A percentile compares a stretch with the other conserved stretches of the same genome.
Conservation (phyloP, 2,797 vertebrate genomes). For the Lacerta agilis region DNA sequence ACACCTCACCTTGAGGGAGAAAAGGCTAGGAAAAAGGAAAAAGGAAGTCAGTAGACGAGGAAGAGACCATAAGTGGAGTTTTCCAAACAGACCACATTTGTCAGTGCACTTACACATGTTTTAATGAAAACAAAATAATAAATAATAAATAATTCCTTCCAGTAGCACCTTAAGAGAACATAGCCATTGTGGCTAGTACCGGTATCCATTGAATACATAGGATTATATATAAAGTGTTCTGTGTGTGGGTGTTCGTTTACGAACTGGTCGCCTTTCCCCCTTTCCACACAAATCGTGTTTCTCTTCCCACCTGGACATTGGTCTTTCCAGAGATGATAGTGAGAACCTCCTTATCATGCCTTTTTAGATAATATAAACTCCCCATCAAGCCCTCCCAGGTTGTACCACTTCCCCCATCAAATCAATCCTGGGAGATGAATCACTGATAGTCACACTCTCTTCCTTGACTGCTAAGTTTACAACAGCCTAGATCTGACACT, state of each 20-base stretch:
- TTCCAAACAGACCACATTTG: background rate
- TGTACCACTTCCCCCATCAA: background rate
- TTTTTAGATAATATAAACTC: slow-evolving; percentile 21
- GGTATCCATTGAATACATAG: background rate
- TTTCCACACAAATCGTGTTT: slow-evolving; percentile 47
- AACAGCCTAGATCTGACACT: slow-evolving; percentile 33
- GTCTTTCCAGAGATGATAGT: slow-evolving; percentile 18
- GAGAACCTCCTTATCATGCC: slow-evolving; percentile 10
- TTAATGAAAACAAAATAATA: no score
- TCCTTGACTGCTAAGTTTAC: slow-evolving; percentile 1
- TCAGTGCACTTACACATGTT: background rate
- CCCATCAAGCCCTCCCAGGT: slow-evolving; percentile 11
- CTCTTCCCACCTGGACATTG: slow-evolving; percentile 46
- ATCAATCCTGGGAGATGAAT: slow-evolving; percentile 13
- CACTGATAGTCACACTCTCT: slow-evolving; percentile 9
- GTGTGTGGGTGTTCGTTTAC: no score
- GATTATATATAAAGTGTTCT: slow-evolving; percentile 34
- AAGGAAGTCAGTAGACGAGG: background rate
- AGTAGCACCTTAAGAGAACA: no score
- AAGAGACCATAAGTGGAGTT: background rate
- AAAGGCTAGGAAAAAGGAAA: background rate
- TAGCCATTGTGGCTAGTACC: no score
- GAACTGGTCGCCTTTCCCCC: slow-evolving; percentile 33
- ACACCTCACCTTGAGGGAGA: background rate
- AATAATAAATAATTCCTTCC: no score